Base-by-base conservation (phyloP, 2,797 vertebrate species). In the Onychomys torridus region DNA sequence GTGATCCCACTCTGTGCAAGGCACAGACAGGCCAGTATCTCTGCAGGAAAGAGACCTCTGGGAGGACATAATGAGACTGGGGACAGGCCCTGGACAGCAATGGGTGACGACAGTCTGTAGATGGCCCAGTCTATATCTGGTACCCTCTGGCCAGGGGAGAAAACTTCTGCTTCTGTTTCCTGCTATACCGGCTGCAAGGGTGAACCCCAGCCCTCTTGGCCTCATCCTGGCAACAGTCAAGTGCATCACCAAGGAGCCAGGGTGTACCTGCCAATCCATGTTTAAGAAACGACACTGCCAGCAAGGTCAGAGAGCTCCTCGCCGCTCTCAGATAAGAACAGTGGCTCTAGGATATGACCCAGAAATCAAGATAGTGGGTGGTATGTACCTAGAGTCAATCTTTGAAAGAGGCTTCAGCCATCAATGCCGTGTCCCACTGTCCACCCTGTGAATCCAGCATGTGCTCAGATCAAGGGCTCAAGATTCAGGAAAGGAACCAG, bases 31-130 rank as follows among this genome's bases (percentile, higher is more conserved):
- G 37, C 25, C 52, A 69, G 49, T 12, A 21, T 34, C 10, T 40
- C 0, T 0, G 55, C 16, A 90, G 16, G 16, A 40, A 84, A 84
- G 65, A 23, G 63, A 49, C 21, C 67, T 43, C 2, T n/a, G 23
- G 37, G 49, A 37, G 65, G 81, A 59, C 32, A 73, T 40, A 19
- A 21, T 40, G 1, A 29, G 27, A 19, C n/a, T 29, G 0, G 46
- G 57, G 9, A 2, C 25, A 55, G 65, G 67, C 10, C 19, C 29
- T 16, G 61, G 34, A 55, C 40, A 73, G 63, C 32, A 83, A 32
- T 40, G n/a, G 61, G 63, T 0, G 0, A 37, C 23, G 0, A 37
- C 23, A 4, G 43, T 52, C 6, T 43, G 34, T n/a, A 27, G 4
- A 25, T 43, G 29, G 59, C 32, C 34, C 32, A 0, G 5, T 12